Base-by-base conservation (phyloP, 2,888 invertebrate species). In the Drosophila incognita region DNA sequence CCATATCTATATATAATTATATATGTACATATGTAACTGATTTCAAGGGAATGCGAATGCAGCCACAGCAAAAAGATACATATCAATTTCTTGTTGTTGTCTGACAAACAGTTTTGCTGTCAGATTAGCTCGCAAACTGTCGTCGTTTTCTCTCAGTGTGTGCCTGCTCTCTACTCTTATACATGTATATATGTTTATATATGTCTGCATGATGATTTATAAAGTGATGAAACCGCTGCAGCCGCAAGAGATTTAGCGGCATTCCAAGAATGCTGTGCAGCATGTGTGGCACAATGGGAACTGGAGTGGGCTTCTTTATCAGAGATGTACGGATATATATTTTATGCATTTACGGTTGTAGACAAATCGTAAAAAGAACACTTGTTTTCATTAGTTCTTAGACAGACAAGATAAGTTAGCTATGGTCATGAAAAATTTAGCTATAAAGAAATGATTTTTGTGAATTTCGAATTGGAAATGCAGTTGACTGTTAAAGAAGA, bases 61-160 rank as follows among this genome's bases (percentile, higher is more conserved):
- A 69, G 64, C 53, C 38, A 52, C 67, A 27, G 62, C 61, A 63
- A 40, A 58, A 58, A 81, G 77, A 82, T 86, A 78, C 83, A 78
- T 75, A 80, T 81, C 86, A 56, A 60, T 87, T 58, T 27, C 69
- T 46, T 79, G 65, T 54, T 49, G 61, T 64, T 76, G 70, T 64
- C 87, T 69, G 84, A 76, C 87, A 81, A 88, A 84, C 74, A 79
- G 76, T 82, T 82, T 81, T 69, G 69, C 87, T 87, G 84, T 84
- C 89, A 84, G 89, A 83, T 89, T 89, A 87, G 79, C 82, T 69
- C 79, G 69, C 74, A 76, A 76, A 74, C 82, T 76, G 80, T 79
- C 68, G 74, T 72, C 72, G 36, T 38, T 36, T 35, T 35, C 15
- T 13, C 7, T 13, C 35, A 15, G 24, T 35, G 35, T 46, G 33